Conservation (phyloP, 2,888 invertebrate species). For the Cistogaster globosa region DNA sequence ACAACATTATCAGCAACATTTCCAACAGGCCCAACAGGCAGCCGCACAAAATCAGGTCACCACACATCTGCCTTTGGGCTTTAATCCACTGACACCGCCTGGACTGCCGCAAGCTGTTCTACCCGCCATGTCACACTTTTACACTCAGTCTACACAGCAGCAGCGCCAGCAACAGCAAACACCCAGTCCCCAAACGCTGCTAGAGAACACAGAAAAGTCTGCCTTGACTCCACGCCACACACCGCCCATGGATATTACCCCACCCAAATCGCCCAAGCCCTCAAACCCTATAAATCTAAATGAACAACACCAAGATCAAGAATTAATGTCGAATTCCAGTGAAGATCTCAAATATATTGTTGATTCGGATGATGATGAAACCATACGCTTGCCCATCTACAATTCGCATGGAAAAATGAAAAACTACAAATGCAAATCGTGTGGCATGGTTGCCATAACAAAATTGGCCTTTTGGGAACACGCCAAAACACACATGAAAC, state of each 20-base stretch:
- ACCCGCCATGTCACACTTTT: conserved; percentile 77
- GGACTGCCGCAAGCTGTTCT: conserved; percentile 83
- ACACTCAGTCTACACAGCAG: conserved; percentile 67
- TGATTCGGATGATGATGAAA: conserved; percentile 81
- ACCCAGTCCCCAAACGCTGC: conserved; percentile 76
- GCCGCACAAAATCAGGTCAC: conserved; percentile 73
- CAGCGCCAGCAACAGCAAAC: conserved; percentile 70
- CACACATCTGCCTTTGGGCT: conserved; percentile 83
- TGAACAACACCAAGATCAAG: conserved; percentile 78
- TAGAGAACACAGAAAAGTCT: conserved; percentile 75
- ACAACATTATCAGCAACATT: conserved; percentile 74
- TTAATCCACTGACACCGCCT: conserved; percentile 86
- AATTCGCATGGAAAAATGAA: conserved; percentile 90
- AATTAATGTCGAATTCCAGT: conserved; percentile 81
- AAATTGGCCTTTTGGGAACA: conserved; percentile 98
- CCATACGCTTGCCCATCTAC: conserved; percentile 84
- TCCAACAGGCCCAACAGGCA: conserved; percentile 74
- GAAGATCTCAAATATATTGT: conserved; percentile 80
- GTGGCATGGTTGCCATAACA: conserved; percentile 91
- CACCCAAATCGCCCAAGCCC: conserved; percentile 81
- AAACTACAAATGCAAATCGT: conserved; percentile 96
- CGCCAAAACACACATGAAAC: conserved; percentile 94
- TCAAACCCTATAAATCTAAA: background rate
- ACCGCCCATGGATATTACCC: conserved; percentile 82
- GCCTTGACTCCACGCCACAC: conserved; percentile 80